Evolutionary conservation across 2,888 invertebrate species (phyloP).

Genomic region (Torymus tubicola): DNA sequence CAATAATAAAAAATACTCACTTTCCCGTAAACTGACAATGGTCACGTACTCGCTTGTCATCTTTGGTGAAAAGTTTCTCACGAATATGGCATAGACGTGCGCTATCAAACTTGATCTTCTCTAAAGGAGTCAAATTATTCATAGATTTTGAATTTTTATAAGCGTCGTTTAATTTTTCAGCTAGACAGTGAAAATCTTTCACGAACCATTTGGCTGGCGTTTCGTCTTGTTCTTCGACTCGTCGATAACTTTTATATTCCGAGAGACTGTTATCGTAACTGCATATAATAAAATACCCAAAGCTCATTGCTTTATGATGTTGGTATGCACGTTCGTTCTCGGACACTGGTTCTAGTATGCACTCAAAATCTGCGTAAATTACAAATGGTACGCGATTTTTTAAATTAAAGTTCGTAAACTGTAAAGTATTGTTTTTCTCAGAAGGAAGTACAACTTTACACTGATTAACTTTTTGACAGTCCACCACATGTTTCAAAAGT

Average conservation of each 20-base stretch:
- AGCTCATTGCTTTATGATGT: neutral
- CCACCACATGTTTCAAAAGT: neutral
- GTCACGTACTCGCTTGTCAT: neutral
- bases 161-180: neutral
- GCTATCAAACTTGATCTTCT: neutral
- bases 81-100: neutral
- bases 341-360: constrained; percentile 27
- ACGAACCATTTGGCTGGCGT: constrained; percentile 26
- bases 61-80: neutral
- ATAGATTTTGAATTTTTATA: neutral
- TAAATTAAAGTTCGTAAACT: neutral
- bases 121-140: neutral
- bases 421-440: too few species aligned
- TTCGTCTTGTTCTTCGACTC: neutral
- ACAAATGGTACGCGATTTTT: neutral
- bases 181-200: neutral
- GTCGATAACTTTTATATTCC: constrained; percentile 15
- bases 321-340: too few species aligned
- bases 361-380: constrained; percentile 53
- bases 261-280: constrained; percentile 10
- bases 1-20: neutral
- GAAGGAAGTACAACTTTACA: neutral
- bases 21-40: neutral
- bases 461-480: neutral
- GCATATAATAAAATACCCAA: constrained; percentile 13